A percentile compares a stretch with the other conserved stretches of the same genome.
Evolutionary conservation across 2,113 vertebrate genomes (phyloP).

Genomic region (Eira barbara): DNA sequence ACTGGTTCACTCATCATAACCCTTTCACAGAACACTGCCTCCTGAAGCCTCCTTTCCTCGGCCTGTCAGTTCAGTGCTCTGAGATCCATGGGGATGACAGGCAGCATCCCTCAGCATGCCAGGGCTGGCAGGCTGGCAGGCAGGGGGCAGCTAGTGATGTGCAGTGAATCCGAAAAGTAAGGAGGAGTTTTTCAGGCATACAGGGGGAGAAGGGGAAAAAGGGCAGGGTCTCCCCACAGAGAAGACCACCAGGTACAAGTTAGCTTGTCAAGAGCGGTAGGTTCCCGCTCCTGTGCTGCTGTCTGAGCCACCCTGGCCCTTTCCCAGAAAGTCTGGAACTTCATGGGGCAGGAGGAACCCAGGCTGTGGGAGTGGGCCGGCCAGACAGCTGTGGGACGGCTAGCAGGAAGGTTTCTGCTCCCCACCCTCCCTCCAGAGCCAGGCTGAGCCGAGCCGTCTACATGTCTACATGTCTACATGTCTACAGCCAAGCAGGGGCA

Average conservation of each 20-base stretch:
- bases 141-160: neutral
- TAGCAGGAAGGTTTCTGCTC: neutral
- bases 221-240: fast-evolving
- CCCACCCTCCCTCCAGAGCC: neutral
- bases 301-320: neutral
- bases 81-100: neutral
- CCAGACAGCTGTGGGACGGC: neutral
- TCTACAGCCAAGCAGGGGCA: neutral
- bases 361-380: neutral
- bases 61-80: neutral
- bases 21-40: neutral
- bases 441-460: fast-evolving
- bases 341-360: neutral
- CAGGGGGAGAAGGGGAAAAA: neutral
- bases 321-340: neutral
- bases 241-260: neutral
- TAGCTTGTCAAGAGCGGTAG: fast-evolving
- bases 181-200: neutral
- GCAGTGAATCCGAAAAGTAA: neutral
- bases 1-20: neutral
- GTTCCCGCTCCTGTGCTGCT: neutral
- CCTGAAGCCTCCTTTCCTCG: neutral
- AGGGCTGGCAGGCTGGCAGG: neutral
- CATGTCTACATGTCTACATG: neutral
- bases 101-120: neutral